Evolutionary conservation across 2,113 vertebrate species (phyloP), one percentile per base, ranked within the genome.

Genomic region (Cinclus mexicanus): DNA sequence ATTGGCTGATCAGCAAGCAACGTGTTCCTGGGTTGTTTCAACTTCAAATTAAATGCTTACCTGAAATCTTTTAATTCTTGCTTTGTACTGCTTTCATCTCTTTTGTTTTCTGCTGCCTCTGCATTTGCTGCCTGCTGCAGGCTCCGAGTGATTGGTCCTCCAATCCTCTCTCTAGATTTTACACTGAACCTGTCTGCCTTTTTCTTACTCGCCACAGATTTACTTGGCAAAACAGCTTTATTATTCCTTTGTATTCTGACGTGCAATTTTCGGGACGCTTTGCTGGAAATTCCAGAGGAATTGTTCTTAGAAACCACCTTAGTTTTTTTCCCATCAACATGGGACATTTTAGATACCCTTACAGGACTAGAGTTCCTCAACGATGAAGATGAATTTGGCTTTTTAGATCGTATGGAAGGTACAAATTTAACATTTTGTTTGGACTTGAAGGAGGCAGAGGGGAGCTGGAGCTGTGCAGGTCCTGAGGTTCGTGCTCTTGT

Each of bases 11-110:
- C 81, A 63, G 53, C 81, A 86, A 61, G 77, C 41, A 89, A 52
- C 0, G 4, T 63, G 81, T 71, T 90, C 93, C 87, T 92, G 44
- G 24, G 80, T 76, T 72, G 92, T 76, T 86, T 90, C 94, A 87
- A 91, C 93, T 91, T 88, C 88, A 95, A 95, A 87, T 77, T 8
- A 95, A 79, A 75, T 15, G 93, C 97, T 97, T 97, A 98, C 98
- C 98, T 98, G 94, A 98, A 97, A 94, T 99, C 98, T 97, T 98
- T 99, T 75, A 98, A 95, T 77, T 99, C 99, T 93, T 98, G 98
- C 96, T 90, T 97, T 78, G 98, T 76, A 80, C 97, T 94, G 77
- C 98, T 96, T 42, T 99, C 99, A 91, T 98, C 96, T 97, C 97
- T 97, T 91, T 98, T 99, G 94, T 20, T 97, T 67, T 99, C 99